Evolutionary conservation across 64 coral and sea anemone genomes (phyloP).

Genomic region (Dendronephthya gigantea): DNA sequence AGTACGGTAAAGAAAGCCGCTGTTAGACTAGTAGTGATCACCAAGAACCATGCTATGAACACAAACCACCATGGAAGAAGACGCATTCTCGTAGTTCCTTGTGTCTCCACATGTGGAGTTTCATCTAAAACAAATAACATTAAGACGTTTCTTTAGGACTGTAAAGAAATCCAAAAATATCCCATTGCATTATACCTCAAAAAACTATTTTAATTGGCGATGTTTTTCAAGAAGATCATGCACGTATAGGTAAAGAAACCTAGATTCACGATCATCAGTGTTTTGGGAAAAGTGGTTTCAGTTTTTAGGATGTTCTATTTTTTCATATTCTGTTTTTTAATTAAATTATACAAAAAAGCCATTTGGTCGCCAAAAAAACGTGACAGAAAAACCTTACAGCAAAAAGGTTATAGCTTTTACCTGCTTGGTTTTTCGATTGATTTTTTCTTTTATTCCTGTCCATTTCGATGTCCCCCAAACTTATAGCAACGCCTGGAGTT

Average conservation of each 20-base stretch:
- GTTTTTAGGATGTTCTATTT: too few relatives aligned
- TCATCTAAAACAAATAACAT: not conserved
- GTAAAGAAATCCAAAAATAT: too few relatives aligned
- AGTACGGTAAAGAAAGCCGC: slow-evolving; percentile 64
- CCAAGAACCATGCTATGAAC: slow-evolving; percentile 66
- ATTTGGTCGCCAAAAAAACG: not conserved
- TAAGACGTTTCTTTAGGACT: not conserved
- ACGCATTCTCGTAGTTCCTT: not conserved
- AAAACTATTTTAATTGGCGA: too few relatives aligned
- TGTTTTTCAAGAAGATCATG: too few relatives aligned
- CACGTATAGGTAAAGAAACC: too few relatives aligned
- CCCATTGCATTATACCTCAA: too few relatives aligned
- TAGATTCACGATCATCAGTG: too few relatives aligned
- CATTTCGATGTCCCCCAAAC: not conserved
- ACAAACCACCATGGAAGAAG: slow-evolving; percentile 94
- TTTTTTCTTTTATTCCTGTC: not conserved
- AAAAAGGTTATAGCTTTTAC: not conserved
- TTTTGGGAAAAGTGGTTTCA: too few relatives aligned
- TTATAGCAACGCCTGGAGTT: not conserved
- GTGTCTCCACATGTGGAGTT: not conserved
- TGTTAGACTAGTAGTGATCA: slow-evolving; percentile 14
- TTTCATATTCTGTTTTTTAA: too few relatives aligned
- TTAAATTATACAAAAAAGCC: not conserved
- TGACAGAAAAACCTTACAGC: too few relatives aligned
- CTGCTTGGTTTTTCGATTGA: not conserved